Percentiles rank a stretch among this genome's conserved stretches.
Evolutionary conservation across 2,113 vertebrate species (phyloP).

Genomic region (Progne subis): DNA sequence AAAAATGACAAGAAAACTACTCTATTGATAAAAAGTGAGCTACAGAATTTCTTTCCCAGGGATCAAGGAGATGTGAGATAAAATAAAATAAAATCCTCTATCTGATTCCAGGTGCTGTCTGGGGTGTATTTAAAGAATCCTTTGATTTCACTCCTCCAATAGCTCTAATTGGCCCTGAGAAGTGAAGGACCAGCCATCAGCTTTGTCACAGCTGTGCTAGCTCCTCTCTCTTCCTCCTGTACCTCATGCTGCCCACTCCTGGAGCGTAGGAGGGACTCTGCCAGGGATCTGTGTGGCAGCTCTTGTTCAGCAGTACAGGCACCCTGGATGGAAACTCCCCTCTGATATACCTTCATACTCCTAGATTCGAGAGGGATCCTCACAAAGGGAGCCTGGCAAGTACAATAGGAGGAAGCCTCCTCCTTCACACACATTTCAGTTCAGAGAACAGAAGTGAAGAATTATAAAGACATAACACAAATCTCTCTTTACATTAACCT

Average conservation of each 20-base stretch:
- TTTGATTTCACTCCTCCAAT: background rate
- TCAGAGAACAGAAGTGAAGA: background rate
- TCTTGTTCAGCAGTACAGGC: background rate
- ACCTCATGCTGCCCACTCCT: background rate
- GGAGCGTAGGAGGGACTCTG: background rate
- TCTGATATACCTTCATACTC: background rate
- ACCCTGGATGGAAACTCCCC: background rate
- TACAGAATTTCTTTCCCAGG: background rate
- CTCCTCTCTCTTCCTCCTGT: background rate
- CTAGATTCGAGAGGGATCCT: background rate
- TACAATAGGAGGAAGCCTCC: background rate
- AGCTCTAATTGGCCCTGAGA: background rate
- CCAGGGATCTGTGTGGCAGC: background rate
- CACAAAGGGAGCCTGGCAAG: background rate
- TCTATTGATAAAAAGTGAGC: background rate
- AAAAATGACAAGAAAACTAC: background rate
- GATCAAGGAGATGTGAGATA: background rate
- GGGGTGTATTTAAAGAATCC: background rate
- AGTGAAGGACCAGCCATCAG: background rate
- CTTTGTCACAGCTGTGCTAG: background rate
- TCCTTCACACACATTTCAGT: background rate
- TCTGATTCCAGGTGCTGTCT: rapidly evolving
- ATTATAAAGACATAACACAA: background rate
- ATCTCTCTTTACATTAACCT: background rate
- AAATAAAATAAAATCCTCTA: background rate